Conservation (phyloP, 2,113 vertebrate genomes). For the Pao palembangensis region DNA sequence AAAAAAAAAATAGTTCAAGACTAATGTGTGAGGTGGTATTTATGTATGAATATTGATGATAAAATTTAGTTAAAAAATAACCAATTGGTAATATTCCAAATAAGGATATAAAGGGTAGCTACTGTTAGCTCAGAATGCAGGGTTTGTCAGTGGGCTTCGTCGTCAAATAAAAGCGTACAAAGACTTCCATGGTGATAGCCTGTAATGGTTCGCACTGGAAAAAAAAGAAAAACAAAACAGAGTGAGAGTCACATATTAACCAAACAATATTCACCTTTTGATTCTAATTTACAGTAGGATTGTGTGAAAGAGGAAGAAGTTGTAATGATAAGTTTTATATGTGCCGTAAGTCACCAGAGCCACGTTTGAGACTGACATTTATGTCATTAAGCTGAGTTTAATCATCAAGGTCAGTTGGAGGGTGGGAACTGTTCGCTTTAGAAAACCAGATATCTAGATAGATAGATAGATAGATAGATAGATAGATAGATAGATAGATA, state of each 20-base stretch:
- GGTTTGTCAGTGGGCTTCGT: conserved; percentile 55
- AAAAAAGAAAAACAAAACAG: conserved; percentile 23
- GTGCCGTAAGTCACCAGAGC: conserved; percentile 6
- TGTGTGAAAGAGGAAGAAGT: conserved; percentile 15
- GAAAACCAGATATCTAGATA: no score
- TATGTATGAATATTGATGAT: conserved; percentile 38
- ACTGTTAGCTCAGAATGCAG: conserved; percentile 72
- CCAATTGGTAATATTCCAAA: conserved; percentile 12
- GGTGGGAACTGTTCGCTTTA: no score
- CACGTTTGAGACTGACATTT: background rate
- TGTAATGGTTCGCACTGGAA: conserved; percentile 74
- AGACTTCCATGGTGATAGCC: conserved; percentile 74
- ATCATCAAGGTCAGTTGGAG: background rate
- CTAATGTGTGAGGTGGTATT: conserved; percentile 54
- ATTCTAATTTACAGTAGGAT: conserved; percentile 16
- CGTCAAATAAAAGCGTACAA: conserved; percentile 54
- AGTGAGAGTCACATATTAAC: background rate
- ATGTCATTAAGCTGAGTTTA: background rate
- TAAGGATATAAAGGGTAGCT: conserved; percentile 30
- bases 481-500: no score
- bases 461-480: no score
- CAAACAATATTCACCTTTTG: background rate
- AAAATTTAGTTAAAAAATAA: conserved; percentile 19
- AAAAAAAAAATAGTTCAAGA: conserved; percentile 26
- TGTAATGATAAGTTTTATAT: conserved; percentile 14